A percentile compares a stretch with the other conserved stretches of the same genome.
Conservation (phyloP, 2,888 invertebrate genomes). For the Caenorhabditis sp. region DNA sequence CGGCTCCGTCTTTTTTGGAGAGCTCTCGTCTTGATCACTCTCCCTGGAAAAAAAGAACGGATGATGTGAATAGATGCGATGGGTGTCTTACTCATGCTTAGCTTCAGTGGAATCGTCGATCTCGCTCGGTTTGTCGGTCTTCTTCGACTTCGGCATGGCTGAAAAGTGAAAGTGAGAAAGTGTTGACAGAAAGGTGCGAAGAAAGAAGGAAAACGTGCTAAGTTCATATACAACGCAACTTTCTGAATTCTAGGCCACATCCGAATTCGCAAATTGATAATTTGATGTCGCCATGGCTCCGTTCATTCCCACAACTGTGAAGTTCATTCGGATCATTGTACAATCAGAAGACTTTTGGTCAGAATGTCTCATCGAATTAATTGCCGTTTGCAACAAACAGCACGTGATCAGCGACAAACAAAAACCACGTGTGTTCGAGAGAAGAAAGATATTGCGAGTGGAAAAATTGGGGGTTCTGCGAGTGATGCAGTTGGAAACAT, state of each 20-base stretch:
- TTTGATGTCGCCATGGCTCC: too few relatives aligned
- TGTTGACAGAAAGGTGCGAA: not conserved
- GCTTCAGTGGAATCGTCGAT: conserved; percentile 5
- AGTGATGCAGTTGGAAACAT: not conserved
- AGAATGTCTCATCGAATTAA: conserved; percentile 1
- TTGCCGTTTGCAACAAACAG: not conserved
- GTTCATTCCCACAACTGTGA: too few relatives aligned
- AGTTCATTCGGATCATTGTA: not conserved
- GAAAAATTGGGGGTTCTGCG: too few relatives aligned
- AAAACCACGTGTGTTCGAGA: not conserved
- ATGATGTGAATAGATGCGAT: not conserved
- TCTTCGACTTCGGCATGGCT: conserved; percentile 4
- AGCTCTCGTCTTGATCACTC: not conserved
- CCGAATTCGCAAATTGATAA: too few relatives aligned
- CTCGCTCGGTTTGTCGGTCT: conserved; percentile 10
- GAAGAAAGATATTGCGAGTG: too few relatives aligned
- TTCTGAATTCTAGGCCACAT: too few relatives aligned
- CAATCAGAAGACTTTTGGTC: not conserved
- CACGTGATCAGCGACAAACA: conserved; percentile 1
- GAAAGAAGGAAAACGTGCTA: not conserved
- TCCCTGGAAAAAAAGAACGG: not conserved
- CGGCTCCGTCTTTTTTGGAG: not conserved
- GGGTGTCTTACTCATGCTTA: conserved; percentile 4
- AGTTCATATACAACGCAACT: too few relatives aligned
- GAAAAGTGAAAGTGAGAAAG: too few relatives aligned